Evolutionary conservation across 2,888 invertebrate genomes (phyloP), one percentile per base, ranked within the genome.

Genomic region (Subacronicta megacephala): DNA sequence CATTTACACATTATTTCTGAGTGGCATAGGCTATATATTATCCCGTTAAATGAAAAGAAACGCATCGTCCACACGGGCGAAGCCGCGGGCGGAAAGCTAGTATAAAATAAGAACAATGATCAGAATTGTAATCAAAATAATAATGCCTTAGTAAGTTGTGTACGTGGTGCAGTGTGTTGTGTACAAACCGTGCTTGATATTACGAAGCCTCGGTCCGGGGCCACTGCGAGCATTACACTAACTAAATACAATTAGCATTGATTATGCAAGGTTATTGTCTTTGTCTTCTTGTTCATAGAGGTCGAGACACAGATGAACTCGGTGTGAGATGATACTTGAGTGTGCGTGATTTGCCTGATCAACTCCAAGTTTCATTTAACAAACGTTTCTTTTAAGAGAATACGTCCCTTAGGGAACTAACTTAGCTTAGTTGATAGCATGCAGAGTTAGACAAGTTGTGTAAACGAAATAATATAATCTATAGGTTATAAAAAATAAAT

Each of bases 81-180:
- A n/a, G n/a, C n/a, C n/a, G n/a, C n/a, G n/a, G n/a, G n/a, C n/a
- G n/a, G n/a, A n/a, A n/a, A n/a, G n/a, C n/a, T n/a, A n/a, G n/a
- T 33, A 41, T 37, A 49, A 46, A 43, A 61, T 36, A 41, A 41
- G 13, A 55, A 23, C 18, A 40, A 20, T 20, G 10, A 15, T 37
- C 31, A 31, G 31, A 64, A 29, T 18, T 18, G 17, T 51, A 53
- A 62, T 55, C 43, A 57, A 58, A 56, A 54, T 50, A 47, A 51
- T 26, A 57, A 57, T 29, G 37, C 17, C 35, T 31, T 15, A 16
- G 46, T 31, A 40, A 43, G 51, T 51, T 18, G 7, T 7, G 47
- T 7, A 52, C 68, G 59, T 49, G 56, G 13, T 15, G 17, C 29
- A 36, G 15, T 16, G 20, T 10, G 10, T 16, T 16, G 20, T 10